A percentile compares a stretch with the other conserved stretches of the same genome.
Evolutionary conservation across 1,140 invertebrate species (phyloP).

Genomic region (Hyles euphorbiae): DNA sequence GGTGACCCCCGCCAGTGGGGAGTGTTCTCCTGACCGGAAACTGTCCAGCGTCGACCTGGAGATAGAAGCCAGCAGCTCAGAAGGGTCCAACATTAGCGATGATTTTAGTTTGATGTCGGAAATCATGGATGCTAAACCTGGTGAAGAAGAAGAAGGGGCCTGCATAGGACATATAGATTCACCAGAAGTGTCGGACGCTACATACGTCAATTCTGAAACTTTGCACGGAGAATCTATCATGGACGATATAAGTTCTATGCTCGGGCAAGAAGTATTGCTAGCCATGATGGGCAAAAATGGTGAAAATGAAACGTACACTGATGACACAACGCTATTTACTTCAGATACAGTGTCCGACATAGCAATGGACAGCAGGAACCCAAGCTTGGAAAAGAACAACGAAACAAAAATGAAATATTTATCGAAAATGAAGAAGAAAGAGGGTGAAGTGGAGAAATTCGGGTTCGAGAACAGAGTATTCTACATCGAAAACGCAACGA

Average conservation of each 20-base stretch:
- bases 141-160: slow-evolving; percentile 73
- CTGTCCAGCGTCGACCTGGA: slow-evolving; percentile 65
- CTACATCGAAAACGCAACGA: slow-evolving; percentile 76
- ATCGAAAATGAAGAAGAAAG: slow-evolving; percentile 69
- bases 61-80: slow-evolving; percentile 71
- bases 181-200: slow-evolving; percentile 85
- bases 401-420: slow-evolving; percentile 71
- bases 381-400: slow-evolving; percentile 64
- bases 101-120: slow-evolving; percentile 81
- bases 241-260: slow-evolving; percentile 85
- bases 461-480: slow-evolving; percentile 83
- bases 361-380: slow-evolving; percentile 69
- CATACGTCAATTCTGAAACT: slow-evolving; percentile 79
- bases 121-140: slow-evolving; percentile 77
- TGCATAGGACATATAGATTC: slow-evolving; percentile 87
- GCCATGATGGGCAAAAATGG: slow-evolving; percentile 80
- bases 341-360: slow-evolving; percentile 76
- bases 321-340: slow-evolving; percentile 80
- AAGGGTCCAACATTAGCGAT: slow-evolving; percentile 81
- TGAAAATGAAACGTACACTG: slow-evolving; percentile 80
- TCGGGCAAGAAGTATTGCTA: slow-evolving; percentile 80
- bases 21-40: slow-evolving; percentile 56
- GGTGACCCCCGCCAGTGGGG: slow-evolving; percentile 44
- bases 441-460: slow-evolving; percentile 77
- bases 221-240: slow-evolving; percentile 84